These are phyloP conservation scores for Drosophila macrospina DNA, from an alignment of 2,888 invertebrate genomes.

Conservation along the genomic window DNA sequence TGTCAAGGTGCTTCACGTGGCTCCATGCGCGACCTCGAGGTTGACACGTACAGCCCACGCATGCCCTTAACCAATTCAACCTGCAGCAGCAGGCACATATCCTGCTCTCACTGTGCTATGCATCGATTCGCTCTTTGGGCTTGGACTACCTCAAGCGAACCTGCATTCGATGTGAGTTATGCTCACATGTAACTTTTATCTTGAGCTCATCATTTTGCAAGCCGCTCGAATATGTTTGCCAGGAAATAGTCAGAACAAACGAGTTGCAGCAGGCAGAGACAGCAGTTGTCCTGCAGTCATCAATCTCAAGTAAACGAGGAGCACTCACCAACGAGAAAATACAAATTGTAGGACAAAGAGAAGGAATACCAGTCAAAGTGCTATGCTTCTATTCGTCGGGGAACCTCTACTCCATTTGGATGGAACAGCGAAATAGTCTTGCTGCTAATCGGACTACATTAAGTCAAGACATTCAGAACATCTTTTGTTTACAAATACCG, in stretches of 20 bases:
- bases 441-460: too few relatives aligned
- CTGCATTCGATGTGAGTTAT: slow-evolving; percentile 39
- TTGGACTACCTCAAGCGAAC: neutral
- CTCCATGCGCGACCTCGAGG: too few relatives aligned
- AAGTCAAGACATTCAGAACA: too few relatives aligned
- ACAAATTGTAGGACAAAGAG: too few relatives aligned
- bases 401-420: too few relatives aligned
- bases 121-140: slow-evolving; percentile 46
- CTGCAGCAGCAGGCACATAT: slow-evolving; percentile 36
- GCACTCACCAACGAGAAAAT: too few relatives aligned
- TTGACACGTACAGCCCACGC: neutral
- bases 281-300: neutral
- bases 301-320: neutral
- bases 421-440: too few relatives aligned
- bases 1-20: slow-evolving; percentile 28
- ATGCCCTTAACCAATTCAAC: slow-evolving; percentile 20
- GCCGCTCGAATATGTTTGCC: slow-evolving; percentile 3
- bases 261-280: neutral
- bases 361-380: too few relatives aligned
- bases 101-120: slow-evolving; percentile 44
- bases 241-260: slow-evolving; percentile 2
- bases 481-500: too few relatives aligned
- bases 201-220: slow-evolving; percentile 58
- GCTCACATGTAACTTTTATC: slow-evolving; percentile 47
- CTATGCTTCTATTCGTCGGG: too few relatives aligned